These are phyloP conservation scores for Gavia stellata DNA, from an alignment of 2,113 vertebrate genomes.

Conservation along the genomic window DNA sequence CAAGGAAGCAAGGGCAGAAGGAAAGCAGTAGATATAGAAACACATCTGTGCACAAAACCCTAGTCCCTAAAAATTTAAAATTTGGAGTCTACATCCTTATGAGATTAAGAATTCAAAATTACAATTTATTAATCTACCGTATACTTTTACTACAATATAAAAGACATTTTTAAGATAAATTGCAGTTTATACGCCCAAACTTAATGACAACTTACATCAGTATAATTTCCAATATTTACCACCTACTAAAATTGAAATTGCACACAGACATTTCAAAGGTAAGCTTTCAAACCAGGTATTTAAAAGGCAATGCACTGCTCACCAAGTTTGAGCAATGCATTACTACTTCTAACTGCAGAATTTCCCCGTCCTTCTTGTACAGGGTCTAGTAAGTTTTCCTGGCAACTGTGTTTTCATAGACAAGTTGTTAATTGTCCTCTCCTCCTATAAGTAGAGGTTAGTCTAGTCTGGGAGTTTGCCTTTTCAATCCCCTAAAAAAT, in stretches of 20 bases:
- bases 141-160: background rate
- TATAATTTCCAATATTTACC: background rate
- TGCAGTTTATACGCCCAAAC: background rate
- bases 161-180: background rate
- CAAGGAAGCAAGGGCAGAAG: background rate
- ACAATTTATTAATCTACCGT: background rate
- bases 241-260: background rate
- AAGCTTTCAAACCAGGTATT: background rate
- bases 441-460: background rate
- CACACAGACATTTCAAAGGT: background rate
- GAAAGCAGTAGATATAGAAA: background rate
- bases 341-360: background rate
- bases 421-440: constrained; percentile 8
- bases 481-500: background rate
- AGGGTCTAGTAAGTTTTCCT: background rate
- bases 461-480: background rate
- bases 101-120: background rate
- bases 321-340: background rate
- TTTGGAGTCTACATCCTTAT: background rate
- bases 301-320: background rate
- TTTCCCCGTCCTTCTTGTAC: background rate
- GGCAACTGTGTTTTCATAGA: background rate
- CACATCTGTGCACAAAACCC: background rate
- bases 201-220: background rate
- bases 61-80: background rate